Base-by-base conservation (phyloP, 1,140 invertebrate species). In the Drosophila oshimai region DNA sequence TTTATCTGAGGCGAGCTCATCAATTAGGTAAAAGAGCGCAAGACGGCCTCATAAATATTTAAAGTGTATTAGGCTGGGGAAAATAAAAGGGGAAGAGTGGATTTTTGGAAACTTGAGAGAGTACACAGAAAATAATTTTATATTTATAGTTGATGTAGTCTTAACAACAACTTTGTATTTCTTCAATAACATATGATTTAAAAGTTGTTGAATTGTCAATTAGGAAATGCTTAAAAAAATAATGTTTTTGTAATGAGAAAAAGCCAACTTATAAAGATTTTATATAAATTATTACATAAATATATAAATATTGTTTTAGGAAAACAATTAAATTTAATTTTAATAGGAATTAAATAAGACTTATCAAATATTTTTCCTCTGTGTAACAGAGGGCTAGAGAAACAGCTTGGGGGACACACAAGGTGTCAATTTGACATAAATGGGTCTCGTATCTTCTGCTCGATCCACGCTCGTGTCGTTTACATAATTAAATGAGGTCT, bases 341-440 rank as follows among this genome's bases (percentile, higher is more conserved):
- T 12, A 7, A 6, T 5, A 4, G 0, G 5, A 29, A 6, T 34
- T 1, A 13, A 20, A 0, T 10, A 29, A 4, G 0, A 22, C 10
- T n/a, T 13, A 2, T 20, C 1, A 2, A 4, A 15, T 7, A 15
- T 55, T 55, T 54, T 58, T 22, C 44, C 13, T 2, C 26, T 9
- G 49, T 58, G 54, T 41, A 58, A 2, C 10, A 7, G 6, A 3
- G 7, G 3, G 2, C n/a, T 26, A 26, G 36, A 22, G 54, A 33
- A 39, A 44, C 36, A 33, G 26, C 5, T 58, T 58, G 26, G 53
- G 53, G 58, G 22, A 62, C 54, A 34, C 58, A 62, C 58, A 62
- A 87, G 81, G 81, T 87, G 81, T 87, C 81, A 87, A 87, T 87
- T 81, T 81, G 81, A 87, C 81, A 87, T 81, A 87, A 86, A 86